Evolutionary conservation across 2,113 vertebrate species (phyloP).

Genomic region (Arenaria interpres): DNA sequence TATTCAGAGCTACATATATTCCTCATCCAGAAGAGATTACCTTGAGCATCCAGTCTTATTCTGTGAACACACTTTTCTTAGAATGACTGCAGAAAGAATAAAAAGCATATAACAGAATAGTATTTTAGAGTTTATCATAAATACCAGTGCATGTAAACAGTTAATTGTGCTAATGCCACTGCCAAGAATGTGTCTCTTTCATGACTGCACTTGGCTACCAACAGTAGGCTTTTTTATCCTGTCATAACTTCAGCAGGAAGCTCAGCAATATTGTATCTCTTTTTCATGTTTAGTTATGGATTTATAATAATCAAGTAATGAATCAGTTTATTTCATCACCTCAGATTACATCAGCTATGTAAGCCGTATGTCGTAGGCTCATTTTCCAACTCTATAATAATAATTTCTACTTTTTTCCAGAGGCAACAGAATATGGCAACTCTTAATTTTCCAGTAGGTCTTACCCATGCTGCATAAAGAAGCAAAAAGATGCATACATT

Average conservation of each 20-base stretch:
- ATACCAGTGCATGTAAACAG: background rate
- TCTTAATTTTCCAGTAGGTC: background rate
- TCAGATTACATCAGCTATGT: background rate
- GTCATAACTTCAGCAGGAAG: background rate
- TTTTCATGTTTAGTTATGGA: background rate
- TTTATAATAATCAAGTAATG: background rate
- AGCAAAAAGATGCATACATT: background rate
- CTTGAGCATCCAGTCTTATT: background rate
- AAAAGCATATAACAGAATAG: rapidly evolving
- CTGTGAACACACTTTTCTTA: background rate
- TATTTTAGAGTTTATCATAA: background rate
- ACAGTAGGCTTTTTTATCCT: background rate
- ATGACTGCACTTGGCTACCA: background rate
- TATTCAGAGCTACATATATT: background rate
- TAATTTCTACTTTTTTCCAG: background rate
- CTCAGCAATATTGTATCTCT: background rate
- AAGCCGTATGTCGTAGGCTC: background rate
- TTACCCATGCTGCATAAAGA: background rate
- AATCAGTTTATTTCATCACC: background rate
- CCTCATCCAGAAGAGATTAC: background rate
- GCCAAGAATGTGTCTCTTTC: background rate
- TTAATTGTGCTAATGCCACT: background rate
- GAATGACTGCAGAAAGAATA: background rate
- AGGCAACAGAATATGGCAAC: background rate
- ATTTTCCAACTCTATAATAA: background rate